A percentile compares a stretch with the other conserved stretches of the same genome.
phyloP scores from a whole-genome alignment of 2,888 invertebrate species.

The Ceramica pisi region DNA sequence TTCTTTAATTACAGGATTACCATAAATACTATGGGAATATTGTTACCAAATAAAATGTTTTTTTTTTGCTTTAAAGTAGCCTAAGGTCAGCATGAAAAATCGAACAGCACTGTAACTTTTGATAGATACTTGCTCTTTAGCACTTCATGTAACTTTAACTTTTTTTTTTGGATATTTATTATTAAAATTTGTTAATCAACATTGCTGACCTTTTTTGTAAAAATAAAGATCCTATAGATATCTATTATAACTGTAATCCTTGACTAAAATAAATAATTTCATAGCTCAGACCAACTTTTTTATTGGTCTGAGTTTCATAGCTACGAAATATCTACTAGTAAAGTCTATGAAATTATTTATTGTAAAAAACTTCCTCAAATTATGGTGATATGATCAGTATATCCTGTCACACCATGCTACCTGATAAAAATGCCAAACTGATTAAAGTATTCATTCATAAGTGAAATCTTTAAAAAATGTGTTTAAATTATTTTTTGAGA shows the following conservation, averaged over 20 bases:
- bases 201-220: neutral
- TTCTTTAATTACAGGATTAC: neutral
- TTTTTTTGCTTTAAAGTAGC: neutral
- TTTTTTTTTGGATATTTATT: no score
- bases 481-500: conserved; percentile 8
- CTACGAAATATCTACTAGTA: no score
- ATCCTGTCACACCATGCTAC: conserved; percentile 6
- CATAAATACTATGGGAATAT: no score
- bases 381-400: neutral
- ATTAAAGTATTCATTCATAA: no score
- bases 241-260: no score
- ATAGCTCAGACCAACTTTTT: no score
- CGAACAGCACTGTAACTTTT: neutral
- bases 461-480: no score
- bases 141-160: neutral
- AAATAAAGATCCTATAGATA: no score
- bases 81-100: neutral
- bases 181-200: neutral
- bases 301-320: no score
- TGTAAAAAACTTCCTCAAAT: neutral
- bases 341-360: neutral
- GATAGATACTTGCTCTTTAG: neutral
- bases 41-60: no score
- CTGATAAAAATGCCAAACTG: conserved; percentile 4
- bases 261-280: no score